Percentiles rank a stretch among this genome's conserved stretches.
Conservation (phyloP, 2,113 vertebrate species). For the Neolamprologus modestus region DNA sequence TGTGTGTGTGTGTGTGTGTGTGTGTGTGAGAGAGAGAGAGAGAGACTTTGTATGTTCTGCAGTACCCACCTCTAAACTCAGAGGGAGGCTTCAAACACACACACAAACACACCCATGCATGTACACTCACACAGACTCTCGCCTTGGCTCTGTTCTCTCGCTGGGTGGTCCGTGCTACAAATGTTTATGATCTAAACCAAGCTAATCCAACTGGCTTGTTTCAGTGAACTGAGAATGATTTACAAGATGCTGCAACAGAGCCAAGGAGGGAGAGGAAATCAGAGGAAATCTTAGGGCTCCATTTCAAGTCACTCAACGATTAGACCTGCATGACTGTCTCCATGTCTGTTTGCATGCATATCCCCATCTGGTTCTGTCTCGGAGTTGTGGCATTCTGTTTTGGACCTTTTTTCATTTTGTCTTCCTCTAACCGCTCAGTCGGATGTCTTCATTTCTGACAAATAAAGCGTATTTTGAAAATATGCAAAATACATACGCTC, state of each 20-base stretch:
- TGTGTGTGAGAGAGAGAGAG: background rate
- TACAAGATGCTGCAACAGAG: slow-evolving; percentile 66
- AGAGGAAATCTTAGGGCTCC: slow-evolving; percentile 63
- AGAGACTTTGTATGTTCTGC: slow-evolving; percentile 37
- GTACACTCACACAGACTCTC: background rate
- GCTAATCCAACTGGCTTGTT: slow-evolving; percentile 81
- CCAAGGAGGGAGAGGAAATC: slow-evolving; percentile 71
- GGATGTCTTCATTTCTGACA: slow-evolving; percentile 33
- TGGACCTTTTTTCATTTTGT: slow-evolving; percentile 1
- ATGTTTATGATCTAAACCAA: slow-evolving; percentile 80
- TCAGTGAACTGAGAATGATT: slow-evolving; percentile 79
- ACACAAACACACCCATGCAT: background rate
- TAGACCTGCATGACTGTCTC: slow-evolving; percentile 32
- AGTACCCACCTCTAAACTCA: slow-evolving; percentile 43
- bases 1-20: background rate
- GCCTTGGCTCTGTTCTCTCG: slow-evolving; percentile 49
- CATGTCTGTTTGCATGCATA: slow-evolving; percentile 1
- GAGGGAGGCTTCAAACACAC: slow-evolving; percentile 22
- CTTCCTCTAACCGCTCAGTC: background rate
- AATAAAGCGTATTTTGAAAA: slow-evolving; percentile 25
- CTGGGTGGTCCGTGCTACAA: slow-evolving; percentile 76
- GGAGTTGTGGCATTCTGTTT: background rate
- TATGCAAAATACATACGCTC: slow-evolving; percentile 1
- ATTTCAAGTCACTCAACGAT: slow-evolving; percentile 59
- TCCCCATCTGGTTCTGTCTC: slow-evolving; percentile 21